Evolutionary conservation across 2,888 invertebrate genomes (phyloP).

Genomic region (Drosophila anceps): DNA sequence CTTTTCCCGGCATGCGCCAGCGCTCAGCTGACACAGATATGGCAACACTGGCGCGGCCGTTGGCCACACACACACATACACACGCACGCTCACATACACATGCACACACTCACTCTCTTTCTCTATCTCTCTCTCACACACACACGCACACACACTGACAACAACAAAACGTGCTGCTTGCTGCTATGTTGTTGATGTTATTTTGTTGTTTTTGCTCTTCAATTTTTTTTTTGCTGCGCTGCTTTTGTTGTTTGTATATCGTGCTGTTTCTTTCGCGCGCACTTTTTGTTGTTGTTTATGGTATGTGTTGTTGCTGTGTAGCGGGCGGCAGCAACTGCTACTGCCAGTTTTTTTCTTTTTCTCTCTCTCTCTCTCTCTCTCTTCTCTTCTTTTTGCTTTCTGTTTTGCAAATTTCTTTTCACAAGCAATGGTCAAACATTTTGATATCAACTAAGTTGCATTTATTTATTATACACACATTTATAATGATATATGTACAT

Average conservation of each 20-base stretch:
- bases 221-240: slow-evolving; percentile 13
- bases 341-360: slow-evolving; percentile 17
- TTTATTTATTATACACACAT: background rate
- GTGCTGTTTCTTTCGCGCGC: slow-evolving; percentile 57
- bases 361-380: background rate
- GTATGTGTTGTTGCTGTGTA: slow-evolving; percentile 42
- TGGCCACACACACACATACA: slow-evolving; percentile 27
- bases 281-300: slow-evolving; percentile 52
- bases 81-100: slow-evolving; percentile 4
- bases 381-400: slow-evolving; percentile 22
- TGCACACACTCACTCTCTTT: slow-evolving; percentile 19
- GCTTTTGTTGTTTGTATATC: slow-evolving; percentile 29
- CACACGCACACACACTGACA: slow-evolving; percentile 9
- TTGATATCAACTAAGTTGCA: slow-evolving; percentile 18
- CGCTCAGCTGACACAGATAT: slow-evolving; percentile 63
- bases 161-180: slow-evolving; percentile 54
- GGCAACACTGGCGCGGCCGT: slow-evolving; percentile 59
- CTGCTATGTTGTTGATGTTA: slow-evolving; percentile 42
- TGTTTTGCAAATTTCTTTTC: slow-evolving; percentile 49
- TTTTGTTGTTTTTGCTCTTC: slow-evolving; percentile 44
- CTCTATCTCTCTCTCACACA: background rate
- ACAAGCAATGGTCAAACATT: slow-evolving; percentile 28
- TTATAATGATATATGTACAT: background rate
- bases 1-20: slow-evolving; percentile 44
- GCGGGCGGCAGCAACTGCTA: slow-evolving; percentile 30